Conservation (phyloP, 2,888 invertebrate genomes). For the Sphaerophoria rueppellii region DNA sequence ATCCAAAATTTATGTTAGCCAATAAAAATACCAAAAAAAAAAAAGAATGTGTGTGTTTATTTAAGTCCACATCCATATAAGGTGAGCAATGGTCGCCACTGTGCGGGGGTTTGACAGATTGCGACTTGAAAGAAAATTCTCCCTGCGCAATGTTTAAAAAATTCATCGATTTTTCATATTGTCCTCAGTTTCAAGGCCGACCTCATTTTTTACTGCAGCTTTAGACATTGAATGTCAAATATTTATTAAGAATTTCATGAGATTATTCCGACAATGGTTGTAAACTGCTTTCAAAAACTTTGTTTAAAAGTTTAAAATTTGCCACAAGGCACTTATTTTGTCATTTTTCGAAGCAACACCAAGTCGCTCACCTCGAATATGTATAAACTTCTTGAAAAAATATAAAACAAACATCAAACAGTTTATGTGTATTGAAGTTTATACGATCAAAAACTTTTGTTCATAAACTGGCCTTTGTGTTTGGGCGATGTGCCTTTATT, state of each 20-base stretch:
- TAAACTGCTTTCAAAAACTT: not conserved
- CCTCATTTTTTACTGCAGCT: not conserved
- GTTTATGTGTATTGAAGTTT: not conserved
- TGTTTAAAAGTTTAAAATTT: not conserved
- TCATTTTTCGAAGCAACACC: not conserved
- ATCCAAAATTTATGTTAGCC: not conserved
- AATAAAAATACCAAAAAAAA: not conserved
- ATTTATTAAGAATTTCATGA: not conserved
- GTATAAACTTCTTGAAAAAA: not conserved
- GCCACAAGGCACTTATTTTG: not conserved
- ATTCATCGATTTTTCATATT: not conserved
- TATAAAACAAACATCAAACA: not conserved
- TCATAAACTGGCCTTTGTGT: not conserved
- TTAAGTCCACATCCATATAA: not conserved
- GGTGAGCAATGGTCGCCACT: not conserved
- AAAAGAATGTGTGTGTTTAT: not conserved
- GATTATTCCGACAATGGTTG: not conserved
- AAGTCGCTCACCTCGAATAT: not conserved
- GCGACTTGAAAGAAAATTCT: not conserved
- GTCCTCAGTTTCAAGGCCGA: not conserved
- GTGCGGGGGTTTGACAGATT: not conserved
- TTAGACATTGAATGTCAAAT: not conserved
- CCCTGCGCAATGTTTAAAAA: not conserved
- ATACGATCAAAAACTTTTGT: not conserved
- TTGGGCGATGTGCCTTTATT: not conserved